Evolutionary conservation across 2,113 vertebrate species (phyloP).

Genomic region (Hippopotamus amphibius): DNA sequence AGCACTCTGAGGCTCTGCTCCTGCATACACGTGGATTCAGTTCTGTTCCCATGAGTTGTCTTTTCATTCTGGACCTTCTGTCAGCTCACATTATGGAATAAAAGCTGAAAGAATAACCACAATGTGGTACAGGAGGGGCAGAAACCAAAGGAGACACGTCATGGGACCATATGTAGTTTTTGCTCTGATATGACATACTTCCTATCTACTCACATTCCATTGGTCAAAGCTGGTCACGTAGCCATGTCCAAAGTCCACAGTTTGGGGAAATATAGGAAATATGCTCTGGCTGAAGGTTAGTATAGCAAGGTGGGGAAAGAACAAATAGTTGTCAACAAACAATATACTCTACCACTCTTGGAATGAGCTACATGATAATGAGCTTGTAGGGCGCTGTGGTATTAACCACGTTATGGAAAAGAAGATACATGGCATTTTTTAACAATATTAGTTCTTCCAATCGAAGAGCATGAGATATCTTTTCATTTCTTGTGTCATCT

Average conservation of each 20-base stretch:
- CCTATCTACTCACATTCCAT: not conserved
- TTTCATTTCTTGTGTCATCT: too few species aligned
- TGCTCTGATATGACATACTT: not conserved
- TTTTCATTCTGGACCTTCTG: too few species aligned
- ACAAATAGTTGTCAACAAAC: too few species aligned
- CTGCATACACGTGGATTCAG: not conserved
- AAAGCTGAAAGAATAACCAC: not conserved
- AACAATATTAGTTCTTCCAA: too few species aligned
- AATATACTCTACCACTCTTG: not conserved
- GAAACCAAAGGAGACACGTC: not conserved
- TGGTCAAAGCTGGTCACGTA: not conserved
- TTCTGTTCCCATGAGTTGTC: not conserved
- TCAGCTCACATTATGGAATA: not conserved
- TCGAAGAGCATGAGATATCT: too few species aligned
- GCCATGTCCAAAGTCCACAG: not conserved
- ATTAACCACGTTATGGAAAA: not conserved
- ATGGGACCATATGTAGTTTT: not conserved
- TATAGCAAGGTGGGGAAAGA: too few species aligned
- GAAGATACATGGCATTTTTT: not conserved
- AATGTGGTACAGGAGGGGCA: not conserved
- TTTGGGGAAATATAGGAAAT: not conserved
- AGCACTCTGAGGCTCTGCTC: not conserved
- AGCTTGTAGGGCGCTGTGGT: not conserved
- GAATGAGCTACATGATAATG: fast-evolving
- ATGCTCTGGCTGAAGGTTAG: not conserved